Base-by-base conservation (phyloP, 2,888 invertebrate genomes). In the Drosophila pegasa region DNA sequence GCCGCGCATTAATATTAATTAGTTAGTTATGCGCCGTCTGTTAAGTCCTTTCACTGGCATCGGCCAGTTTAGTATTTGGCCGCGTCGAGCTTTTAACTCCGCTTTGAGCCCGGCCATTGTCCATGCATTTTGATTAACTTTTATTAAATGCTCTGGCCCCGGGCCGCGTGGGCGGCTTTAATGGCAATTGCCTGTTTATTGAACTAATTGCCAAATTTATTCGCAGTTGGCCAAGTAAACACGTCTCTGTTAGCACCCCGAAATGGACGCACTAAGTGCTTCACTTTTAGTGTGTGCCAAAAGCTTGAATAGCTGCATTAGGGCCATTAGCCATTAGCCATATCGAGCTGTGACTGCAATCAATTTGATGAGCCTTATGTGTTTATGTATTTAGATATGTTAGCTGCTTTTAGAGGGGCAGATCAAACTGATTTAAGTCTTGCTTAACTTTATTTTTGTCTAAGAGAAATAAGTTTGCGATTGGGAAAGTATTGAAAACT, bases 1-100 rank as follows among this genome's bases (percentile, higher is more conserved):
- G 81, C 80, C 69, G 75, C 65, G 81, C 88, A 89, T 89, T 90
- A 88, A 89, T 89, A 89, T 90, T 89, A 90, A 89, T 89, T 87
- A 89, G 89, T 77, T 80, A 81, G 89, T 89, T 88, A 86, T 78
- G 72, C 60, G 74, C 64, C 64, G 63, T 65, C 70, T 66, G 64
- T 27, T 27, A 41, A 27, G 27, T 48, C 35, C 22, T 14, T 41
- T 48, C 57, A 18, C 29, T 22, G 43, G 20, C 29, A 20, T 27
- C 33, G 74, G 74, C 67, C 74, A 73, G 71, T 51, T 27, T 35
- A 47, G 58, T 57, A 59, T 54, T 60, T 60, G 56, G 47, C 48
- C 48, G 54, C 58, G 66, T 55, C 67, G 52, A 62, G 74, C 78
- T 67, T 68, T 74, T 74, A 73, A 74, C 78, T 56, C 77, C 55